Conservation (phyloP, 2,113 vertebrate genomes). For the Stercorarius parasiticus region DNA sequence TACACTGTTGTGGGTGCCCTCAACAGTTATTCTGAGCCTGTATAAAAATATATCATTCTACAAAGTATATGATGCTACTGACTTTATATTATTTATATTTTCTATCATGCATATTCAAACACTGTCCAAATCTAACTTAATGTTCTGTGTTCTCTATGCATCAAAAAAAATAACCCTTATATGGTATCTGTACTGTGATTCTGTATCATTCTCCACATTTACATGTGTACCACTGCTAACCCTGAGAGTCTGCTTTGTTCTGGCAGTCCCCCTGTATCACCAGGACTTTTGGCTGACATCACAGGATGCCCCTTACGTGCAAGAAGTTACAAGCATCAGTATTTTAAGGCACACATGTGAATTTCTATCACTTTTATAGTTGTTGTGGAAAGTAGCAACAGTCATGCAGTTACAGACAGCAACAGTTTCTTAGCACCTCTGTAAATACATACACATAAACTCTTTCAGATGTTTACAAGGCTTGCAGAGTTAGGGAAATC, state of each 20-base stretch:
- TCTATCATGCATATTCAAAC: not conserved
- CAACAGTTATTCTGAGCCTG: not conserved
- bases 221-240: not conserved
- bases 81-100: not conserved
- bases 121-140: not conserved
- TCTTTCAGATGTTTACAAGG: not conserved
- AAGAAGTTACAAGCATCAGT: not conserved
- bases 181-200: not conserved
- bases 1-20: not conserved
- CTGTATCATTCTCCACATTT: not conserved
- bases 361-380: not conserved
- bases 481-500: not conserved
- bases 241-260: not conserved
- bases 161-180: not conserved
- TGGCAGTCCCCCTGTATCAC: not conserved
- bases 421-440: not conserved
- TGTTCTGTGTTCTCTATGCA: not conserved
- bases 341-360: not conserved
- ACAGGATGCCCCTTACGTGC: no score
- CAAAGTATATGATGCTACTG: not conserved
- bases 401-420: not conserved
- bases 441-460: not conserved
- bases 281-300: not conserved
- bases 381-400: not conserved
- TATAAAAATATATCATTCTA: not conserved